Base-by-base conservation (phyloP, 2,888 invertebrate genomes). In the Cosmia pyralina region DNA sequence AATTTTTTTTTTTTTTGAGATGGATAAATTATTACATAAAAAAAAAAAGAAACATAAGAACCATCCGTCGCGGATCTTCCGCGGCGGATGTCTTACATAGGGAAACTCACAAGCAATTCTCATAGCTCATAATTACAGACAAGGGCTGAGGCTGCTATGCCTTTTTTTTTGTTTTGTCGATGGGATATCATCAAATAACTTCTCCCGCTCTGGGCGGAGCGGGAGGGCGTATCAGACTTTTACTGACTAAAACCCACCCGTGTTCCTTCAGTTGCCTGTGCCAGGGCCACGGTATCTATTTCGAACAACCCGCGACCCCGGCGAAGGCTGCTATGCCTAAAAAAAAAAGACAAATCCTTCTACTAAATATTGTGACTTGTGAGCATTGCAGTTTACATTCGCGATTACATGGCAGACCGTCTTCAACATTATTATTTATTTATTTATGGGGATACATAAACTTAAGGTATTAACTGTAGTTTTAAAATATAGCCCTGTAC, bases 11-110 rank as follows among this genome's bases (percentile, higher is more conserved):
- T 28, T 28, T 3, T 7, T 44, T 13, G 13, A 46, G 17, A 5
- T n/a, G 17, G 11, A 19, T 41, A 44, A 63, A 3, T 19, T 19
- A 48, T 17, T 48, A 48, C 17, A 48, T 48, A 3, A 13, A 44
- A 19, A 19, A 50, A 19, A 50, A 19, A n/a, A n/a, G n/a, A n/a
- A 3, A 50, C 8, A 50, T 19, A 8, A 50, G n/a, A 22, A 22
- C 53, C 2, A 53, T 53, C 52, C 64, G 17, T 17, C n/a, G 68
- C 60, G 38, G 22, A 67, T 22, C 15, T 44, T 55, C 41, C 65
- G 41, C 22, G 17, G 17, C 38, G 22, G 52, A 52, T 52, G 11
- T 53, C 22, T 22, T 22, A 22, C 22, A 2, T 53, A 22, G 13
- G 3, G 53, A 53, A 22, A 53, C 53, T 22, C 22, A 11, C n/a